Evolutionary conservation across 2,797 vertebrate genomes (phyloP).

Genomic region (Mallotus villosus): DNA sequence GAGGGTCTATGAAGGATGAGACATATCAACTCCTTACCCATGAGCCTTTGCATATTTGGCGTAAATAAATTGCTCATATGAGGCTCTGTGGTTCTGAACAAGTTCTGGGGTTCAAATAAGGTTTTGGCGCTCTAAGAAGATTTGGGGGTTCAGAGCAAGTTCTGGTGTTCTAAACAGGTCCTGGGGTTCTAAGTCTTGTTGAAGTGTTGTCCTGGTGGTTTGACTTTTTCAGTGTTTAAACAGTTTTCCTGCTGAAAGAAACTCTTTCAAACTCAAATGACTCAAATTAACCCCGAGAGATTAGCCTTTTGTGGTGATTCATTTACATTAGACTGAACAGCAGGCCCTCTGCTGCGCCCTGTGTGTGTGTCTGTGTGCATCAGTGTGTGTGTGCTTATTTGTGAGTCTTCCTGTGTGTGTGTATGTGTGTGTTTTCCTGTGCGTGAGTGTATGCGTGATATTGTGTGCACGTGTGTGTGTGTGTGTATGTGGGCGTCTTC

Average conservation of each 20-base stretch:
- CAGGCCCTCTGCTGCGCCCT: slow-evolving; percentile 16
- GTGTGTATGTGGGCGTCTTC: neutral
- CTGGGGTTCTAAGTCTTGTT: slow-evolving; percentile 35
- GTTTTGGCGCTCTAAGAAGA: too few relatives aligned
- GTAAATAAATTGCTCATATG: too few relatives aligned
- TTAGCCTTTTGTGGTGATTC: neutral
- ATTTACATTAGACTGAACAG: slow-evolving; percentile 7
- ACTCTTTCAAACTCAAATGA: neutral
- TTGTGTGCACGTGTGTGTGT: too few relatives aligned
- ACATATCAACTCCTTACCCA: too few relatives aligned
- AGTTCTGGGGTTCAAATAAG: too few relatives aligned
- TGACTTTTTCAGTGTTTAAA: slow-evolving; percentile 26
- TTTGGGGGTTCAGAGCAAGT: too few relatives aligned
- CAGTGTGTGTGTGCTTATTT: neutral
- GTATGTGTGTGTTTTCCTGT: neutral
- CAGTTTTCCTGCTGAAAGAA: neutral
- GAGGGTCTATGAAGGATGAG: too few relatives aligned
- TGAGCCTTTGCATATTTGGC: too few relatives aligned
- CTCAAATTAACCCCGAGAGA: slow-evolving; percentile 12
- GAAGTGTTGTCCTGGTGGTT: slow-evolving; percentile 34
- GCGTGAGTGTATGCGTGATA: slow-evolving; percentile 13
- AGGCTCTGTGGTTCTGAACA: too few relatives aligned
- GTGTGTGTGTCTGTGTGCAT: neutral
- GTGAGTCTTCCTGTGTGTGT: neutral
- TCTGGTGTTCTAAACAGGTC: too few relatives aligned